phyloP scores from a whole-genome alignment of 1,140 invertebrate genomes.

The Yoshiicerus persimilis region DNA sequence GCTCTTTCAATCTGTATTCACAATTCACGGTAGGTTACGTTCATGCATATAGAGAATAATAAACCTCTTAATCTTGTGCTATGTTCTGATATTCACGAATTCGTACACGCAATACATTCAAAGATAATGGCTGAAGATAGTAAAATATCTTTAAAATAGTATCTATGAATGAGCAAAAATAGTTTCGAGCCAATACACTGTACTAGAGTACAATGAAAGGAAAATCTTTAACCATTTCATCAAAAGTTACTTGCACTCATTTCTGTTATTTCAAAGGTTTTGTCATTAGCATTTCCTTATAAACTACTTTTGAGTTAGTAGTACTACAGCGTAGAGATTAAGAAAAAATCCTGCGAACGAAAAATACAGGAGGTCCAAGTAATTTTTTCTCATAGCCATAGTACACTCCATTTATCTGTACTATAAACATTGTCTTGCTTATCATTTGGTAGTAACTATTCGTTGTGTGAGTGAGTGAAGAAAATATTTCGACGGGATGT shows the following conservation, averaged over 20 bases:
- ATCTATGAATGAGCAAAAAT: neutral
- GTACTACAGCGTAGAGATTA: too few relatives aligned
- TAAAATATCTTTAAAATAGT: neutral
- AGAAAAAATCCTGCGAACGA: neutral
- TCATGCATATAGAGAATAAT: neutral
- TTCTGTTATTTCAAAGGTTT: neutral
- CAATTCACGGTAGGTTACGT: neutral
- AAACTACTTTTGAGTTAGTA: too few relatives aligned
- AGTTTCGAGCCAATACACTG: neutral
- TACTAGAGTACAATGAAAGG: neutral
- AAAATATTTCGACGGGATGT: neutral
- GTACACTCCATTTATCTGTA: neutral
- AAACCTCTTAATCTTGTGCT: neutral
- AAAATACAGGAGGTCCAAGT: neutral
- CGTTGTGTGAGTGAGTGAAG: neutral
- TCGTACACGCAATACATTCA: neutral
- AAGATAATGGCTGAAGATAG: neutral
- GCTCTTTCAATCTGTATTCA: neutral
- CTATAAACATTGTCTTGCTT: neutral
- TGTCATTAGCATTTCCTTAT: neutral
- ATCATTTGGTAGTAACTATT: neutral
- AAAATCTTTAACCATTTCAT: neutral
- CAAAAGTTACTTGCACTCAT: neutral
- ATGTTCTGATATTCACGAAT: neutral
- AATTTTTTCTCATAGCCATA: neutral